Evolutionary conservation across 1,140 invertebrate genomes (phyloP), one percentile per base, ranked within the genome.

Genomic region (Brachionus sp.): DNA sequence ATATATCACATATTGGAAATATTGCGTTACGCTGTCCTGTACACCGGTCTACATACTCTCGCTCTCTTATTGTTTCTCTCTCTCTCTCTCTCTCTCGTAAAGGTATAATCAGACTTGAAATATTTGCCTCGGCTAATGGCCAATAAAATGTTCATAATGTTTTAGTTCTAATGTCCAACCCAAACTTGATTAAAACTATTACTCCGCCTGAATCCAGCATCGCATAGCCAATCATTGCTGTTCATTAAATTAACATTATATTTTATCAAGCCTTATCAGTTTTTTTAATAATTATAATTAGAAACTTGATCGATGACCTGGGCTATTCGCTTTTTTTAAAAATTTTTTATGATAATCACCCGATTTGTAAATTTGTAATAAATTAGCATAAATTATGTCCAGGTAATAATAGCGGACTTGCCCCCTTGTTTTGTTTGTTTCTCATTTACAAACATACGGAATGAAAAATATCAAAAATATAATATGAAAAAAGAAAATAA

Each of bases 211-310:
- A 5, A 53, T 16, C 16, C 46, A 3, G 46, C 46, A 53, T 53
- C 46, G 0, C 46, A 2, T 64, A 39, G 33, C 66, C 66, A 70
- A 70, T 70, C 2, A 16, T 5, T 37, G 29, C n/a, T 35, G 35
- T 70, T 19, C 16, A 35, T 37, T 37, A 70, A 70, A 70, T 37
- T 70, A 70, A 70, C 29, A 37, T 70, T 70, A 19, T 37, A 70
- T 37, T 70, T 68, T 39, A 66, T 70, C 29, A 70, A 70, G 66
- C 66, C 66, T 70, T 70, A 70, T 70, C 66, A 70, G 66, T 70
- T 70, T 70, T 19, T 33, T 66, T 33, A n/a, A 70, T 70, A 37
- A 70, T 37, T 35, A 70, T 70, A 70, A 37, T 70, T 64, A 53
- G 46, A 53, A 53, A 19, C 46, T 53, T 53, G 23, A 64, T 64